Base-by-base conservation (phyloP, 1,140 invertebrate species). In the Rhagoletis pomonella region DNA sequence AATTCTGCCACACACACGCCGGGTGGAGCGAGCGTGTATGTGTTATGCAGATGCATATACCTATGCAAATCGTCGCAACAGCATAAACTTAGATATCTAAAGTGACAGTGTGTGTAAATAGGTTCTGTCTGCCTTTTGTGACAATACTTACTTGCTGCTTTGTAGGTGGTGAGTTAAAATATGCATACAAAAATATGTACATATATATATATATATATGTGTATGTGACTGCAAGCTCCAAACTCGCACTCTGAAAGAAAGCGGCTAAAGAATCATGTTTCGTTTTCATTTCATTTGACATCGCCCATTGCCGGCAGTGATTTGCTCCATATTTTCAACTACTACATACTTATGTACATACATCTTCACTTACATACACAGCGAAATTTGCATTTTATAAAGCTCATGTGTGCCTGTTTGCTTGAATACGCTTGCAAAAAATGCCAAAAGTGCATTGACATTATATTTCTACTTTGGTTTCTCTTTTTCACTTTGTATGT, bases 361-460 rank as follows among this genome's bases (percentile, higher is more conserved):
- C 29, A 29, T 29, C 29, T 29, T 29, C 29, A 29, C 29, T 29
- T 29, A 29, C 29, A 29, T 29, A 29, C n/a, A 19, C 7, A 64
- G 62, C 29, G 62, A 64, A 17, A 62, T 4, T n/a, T 65, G n/a
- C 60, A 62, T 62, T 4, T 62, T 59, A 12, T 9, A 14, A 39
- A 29, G n/a, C 29, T 4, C 64, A 59, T 59, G 64, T 7, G 64
- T 65, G 29, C 64, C 12, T 10, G 12, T 4, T 67, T 9, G n/a
- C 39, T 67, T 59, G 58, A 59, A 12, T 7, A 39, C 4, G 0
- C 65, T 67, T n/a, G 7, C 42, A 14, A 12, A 29, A 10, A 67
- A 67, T 39, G 10, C 65, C 65, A 19, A 67, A 67, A 67, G 65
- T 67, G 65, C 65, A 67, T 67, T 67, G 65, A 67, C 65, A 67